Evolutionary conservation across 2,797 vertebrate species (phyloP).

Genomic region (Chloroceryle amazona): DNA sequence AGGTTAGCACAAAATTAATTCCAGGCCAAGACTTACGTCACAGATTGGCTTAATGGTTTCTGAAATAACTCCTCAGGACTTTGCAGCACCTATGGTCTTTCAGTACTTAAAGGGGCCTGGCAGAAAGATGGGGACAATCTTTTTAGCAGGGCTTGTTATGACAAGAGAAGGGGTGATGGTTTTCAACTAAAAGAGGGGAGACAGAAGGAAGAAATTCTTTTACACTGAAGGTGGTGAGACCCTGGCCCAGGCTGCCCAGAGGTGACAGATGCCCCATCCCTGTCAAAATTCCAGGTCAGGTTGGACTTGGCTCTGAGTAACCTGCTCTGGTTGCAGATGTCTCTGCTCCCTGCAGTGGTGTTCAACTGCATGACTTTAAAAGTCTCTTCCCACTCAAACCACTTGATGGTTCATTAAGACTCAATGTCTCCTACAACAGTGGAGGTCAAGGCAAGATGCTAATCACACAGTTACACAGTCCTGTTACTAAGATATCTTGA

Average conservation of each 20-base stretch:
- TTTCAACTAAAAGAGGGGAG: background rate
- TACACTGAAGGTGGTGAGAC: background rate
- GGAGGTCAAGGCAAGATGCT: background rate
- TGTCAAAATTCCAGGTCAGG: background rate
- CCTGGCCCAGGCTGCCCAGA: background rate
- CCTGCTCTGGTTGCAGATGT: background rate
- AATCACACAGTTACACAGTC: background rate
- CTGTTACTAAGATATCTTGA: background rate
- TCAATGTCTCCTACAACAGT: background rate
- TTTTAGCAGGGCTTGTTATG: background rate
- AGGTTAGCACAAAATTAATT: conserved; percentile 15
- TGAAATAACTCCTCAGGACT: background rate
- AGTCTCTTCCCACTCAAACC: background rate
- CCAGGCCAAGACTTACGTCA: background rate
- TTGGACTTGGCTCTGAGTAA: background rate
- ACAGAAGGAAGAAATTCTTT: background rate
- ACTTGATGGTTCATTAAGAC: background rate
- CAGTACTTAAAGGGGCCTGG: background rate
- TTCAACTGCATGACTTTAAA: background rate
- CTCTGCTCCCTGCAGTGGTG: background rate
- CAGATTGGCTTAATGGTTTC: background rate
- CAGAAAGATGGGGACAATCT: background rate
- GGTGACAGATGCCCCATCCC: background rate
- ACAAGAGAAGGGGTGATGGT: background rate
- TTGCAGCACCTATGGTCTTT: background rate